Percentiles rank a stretch among this genome's conserved stretches.
These are phyloP conservation scores for Numenius phaeopus DNA, from an alignment of 2,797 vertebrate species.

Conservation along the genomic window DNA sequence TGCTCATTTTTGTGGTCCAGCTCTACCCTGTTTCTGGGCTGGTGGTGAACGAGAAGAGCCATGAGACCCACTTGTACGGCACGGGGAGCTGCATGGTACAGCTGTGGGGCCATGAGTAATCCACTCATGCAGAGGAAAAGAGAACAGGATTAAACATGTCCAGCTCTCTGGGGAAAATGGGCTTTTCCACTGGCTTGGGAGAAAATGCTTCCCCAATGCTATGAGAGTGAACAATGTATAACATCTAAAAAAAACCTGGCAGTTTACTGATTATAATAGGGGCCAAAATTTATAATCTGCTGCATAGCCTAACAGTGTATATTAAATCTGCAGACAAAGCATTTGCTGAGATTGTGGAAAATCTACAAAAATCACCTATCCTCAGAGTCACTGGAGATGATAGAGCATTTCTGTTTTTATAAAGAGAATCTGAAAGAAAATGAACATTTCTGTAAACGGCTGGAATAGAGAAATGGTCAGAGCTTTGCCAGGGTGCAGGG, in stretches of 20 bases:
- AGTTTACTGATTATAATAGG: not conserved
- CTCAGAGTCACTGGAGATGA: conserved; percentile 17
- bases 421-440: conserved; percentile 62
- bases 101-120: not conserved
- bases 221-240: not conserved
- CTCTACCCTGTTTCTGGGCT: not conserved
- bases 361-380: conserved; percentile 41
- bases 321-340: conserved; percentile 48
- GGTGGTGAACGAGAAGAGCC: not conserved
- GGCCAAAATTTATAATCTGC: conserved; percentile 42
- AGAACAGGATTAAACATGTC: not conserved
- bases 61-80: fast-evolving
- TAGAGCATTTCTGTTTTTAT: conserved; percentile 51
- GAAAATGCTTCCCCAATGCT: not conserved
- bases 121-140: not conserved
- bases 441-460: conserved; percentile 56
- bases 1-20: not conserved
- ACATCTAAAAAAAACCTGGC: not conserved
- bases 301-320: not conserved
- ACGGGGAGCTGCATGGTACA: not conserved
- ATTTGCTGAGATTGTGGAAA: conserved; percentile 49
- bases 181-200: not conserved
- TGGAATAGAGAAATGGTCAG: conserved; percentile 49
- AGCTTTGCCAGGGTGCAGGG: conserved; percentile 22
- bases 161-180: not conserved